A percentile compares a stretch with the other conserved stretches of the same genome.
These are phyloP conservation scores for Struthidea cinerea DNA, from an alignment of 2,113 vertebrate genomes.

Conservation along the genomic window DNA sequence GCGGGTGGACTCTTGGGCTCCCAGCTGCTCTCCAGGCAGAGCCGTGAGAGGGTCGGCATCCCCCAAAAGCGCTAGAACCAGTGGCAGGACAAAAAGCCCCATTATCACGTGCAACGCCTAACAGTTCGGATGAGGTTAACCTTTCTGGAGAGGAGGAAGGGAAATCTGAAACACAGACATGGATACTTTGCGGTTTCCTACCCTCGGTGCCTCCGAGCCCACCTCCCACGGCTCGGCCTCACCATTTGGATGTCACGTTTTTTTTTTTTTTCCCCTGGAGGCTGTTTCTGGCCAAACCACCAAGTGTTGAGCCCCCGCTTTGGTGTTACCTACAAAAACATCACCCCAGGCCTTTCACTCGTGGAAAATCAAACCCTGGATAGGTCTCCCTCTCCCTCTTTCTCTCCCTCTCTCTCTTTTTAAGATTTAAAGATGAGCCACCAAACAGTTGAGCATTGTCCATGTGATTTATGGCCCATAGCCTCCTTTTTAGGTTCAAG, in stretches of 20 bases:
- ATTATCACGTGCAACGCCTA: not conserved
- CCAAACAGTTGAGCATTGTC: conserved; percentile 86
- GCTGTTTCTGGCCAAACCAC: conserved; percentile 21
- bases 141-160: conserved; percentile 12
- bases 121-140: conserved; percentile 41
- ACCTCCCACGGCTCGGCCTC: conserved; percentile 1
- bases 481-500: conserved; percentile 82
- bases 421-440: conserved; percentile 80
- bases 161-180: conserved; percentile 37
- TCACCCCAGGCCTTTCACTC: conserved; percentile 21
- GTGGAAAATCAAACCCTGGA: conserved; percentile 66
- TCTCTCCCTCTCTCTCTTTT: conserved; percentile 34
- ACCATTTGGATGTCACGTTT: conserved; percentile 10
- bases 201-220: not conserved
- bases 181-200: conserved; percentile 21
- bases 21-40: not conserved
- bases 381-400: conserved; percentile 23
- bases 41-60: not conserved
- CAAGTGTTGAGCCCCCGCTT: conserved; percentile 27
- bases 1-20: not conserved
- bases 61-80: not conserved
- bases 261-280: not conserved
- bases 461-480: conserved; percentile 85
- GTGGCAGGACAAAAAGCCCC: not conserved
- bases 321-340: conserved; percentile 54